Conservation (phyloP, 1,140 invertebrate genomes). For the roundworm (Caenorhabditis elegans) region WBcel235 BX284604.4:8094001-8094500, state of each 20-base stretch:
- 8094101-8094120: too few relatives aligned
- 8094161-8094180: not conserved
- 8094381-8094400: not conserved
- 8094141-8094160: not conserved
- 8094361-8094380: not conserved
- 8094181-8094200: not conserved
- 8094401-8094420: conserved; percentile 2
- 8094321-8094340: not conserved
- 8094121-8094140: too few relatives aligned
- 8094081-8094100: too few relatives aligned
- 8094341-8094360: not conserved
- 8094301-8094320: too few relatives aligned
- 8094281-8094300: not conserved
- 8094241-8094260: not conserved
- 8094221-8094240: conserved; percentile 26
- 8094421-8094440: not conserved
- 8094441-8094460: not conserved
- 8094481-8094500: not conserved
- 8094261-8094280: conserved; percentile 6
- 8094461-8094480: conserved; percentile 12
- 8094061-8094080: too few relatives aligned
- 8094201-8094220: not conserved
- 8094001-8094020: too few relatives aligned
- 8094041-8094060: too few relatives aligned
- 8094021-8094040: too few relatives aligned